Percentiles rank a stretch among this genome's conserved stretches.
Evolutionary conservation across 2,797 vertebrate species (phyloP).

Genomic region (Pseudotriccus pelzelni): DNA sequence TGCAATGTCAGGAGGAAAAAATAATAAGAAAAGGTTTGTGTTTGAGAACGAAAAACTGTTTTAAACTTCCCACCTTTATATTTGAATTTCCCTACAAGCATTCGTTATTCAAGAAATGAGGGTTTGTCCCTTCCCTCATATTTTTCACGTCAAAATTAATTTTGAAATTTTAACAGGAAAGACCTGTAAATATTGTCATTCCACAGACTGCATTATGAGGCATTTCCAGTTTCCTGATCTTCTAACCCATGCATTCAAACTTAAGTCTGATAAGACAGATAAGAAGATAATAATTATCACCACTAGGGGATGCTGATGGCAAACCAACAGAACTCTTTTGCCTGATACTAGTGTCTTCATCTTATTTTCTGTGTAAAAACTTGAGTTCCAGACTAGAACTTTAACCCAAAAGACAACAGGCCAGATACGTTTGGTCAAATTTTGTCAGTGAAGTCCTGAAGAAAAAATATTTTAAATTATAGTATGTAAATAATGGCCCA

Average conservation of each 20-base stretch:
- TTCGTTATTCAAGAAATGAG: neutral
- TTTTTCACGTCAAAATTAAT: neutral
- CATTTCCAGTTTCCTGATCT: neutral
- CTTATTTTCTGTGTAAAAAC: neutral
- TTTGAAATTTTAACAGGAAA: neutral
- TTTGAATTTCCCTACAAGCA: neutral
- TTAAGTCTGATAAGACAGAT: neutral
- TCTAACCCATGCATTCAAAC: neutral
- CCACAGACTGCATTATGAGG: neutral
- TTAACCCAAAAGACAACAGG: neutral
- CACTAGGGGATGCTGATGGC: constrained; percentile 68
- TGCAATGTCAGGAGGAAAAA: neutral
- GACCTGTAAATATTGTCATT: neutral
- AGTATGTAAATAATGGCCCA: neutral
- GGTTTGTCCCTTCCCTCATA: accelerated
- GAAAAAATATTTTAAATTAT: neutral
- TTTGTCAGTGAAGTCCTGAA: neutral
- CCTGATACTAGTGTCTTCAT: accelerated
- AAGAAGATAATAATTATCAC: constrained; percentile 14
- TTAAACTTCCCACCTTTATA: neutral
- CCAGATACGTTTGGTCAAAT: neutral
- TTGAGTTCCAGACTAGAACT: neutral
- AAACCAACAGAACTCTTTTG: constrained; percentile 18
- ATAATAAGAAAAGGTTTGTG: accelerated
- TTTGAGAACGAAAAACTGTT: neutral